Percentiles rank a stretch among this genome's conserved stretches.
These are phyloP conservation scores for Acrobasis repandana DNA, from an alignment of 2,888 invertebrate species.

Conservation along the genomic window DNA sequence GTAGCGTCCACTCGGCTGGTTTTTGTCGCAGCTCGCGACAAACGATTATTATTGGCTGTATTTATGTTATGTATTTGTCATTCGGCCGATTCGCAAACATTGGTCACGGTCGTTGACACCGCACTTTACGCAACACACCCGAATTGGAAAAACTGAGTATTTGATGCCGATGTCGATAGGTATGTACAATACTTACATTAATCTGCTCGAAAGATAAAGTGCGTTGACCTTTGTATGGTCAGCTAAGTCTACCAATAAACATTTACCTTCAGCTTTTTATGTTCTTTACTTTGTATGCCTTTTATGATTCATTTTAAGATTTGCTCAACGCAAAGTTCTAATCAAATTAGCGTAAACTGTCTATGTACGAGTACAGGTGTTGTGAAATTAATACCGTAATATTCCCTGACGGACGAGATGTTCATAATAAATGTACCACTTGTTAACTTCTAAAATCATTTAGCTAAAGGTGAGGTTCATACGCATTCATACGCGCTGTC, in stretches of 20 bases:
- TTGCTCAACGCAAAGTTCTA: not conserved
- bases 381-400: not conserved
- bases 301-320: not conserved
- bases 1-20: constrained; percentile 35
- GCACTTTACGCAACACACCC: constrained; percentile 47
- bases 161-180: not conserved
- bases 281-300: not conserved
- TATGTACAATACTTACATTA: not conserved
- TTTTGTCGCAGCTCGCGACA: constrained; percentile 42
- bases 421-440: not conserved
- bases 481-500: not conserved
- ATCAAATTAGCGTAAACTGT: not conserved
- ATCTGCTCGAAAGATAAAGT: constrained; percentile 11
- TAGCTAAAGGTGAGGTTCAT: not conserved
- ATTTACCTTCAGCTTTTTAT: constrained; percentile 1
- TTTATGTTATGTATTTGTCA: constrained; percentile 57
- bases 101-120: constrained; percentile 57
- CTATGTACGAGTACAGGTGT: not conserved
- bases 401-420: not conserved
- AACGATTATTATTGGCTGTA: constrained; percentile 56
- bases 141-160: constrained; percentile 5
- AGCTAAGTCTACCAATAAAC: not conserved
- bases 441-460: not conserved
- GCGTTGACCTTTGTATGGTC: not conserved
- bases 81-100: constrained; percentile 48